These are phyloP conservation scores for Scortum barcoo DNA, from an alignment of 2,113 vertebrate genomes.

Conservation along the genomic window DNA sequence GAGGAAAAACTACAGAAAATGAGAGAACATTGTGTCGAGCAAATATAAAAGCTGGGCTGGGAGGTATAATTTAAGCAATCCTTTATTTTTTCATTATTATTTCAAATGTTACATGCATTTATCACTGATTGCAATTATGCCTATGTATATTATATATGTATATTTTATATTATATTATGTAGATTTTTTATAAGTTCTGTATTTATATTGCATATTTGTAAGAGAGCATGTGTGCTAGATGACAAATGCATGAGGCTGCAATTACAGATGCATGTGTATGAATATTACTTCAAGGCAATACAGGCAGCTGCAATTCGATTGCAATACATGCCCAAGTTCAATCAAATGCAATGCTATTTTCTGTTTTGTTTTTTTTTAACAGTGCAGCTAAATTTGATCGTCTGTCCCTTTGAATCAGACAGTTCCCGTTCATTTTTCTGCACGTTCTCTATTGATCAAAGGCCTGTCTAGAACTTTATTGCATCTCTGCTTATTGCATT, in stretches of 20 bases:
- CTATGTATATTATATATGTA: slow-evolving; percentile 16
- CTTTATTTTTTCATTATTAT: neutral
- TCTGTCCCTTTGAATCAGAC: slow-evolving; percentile 45
- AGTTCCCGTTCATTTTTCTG: slow-evolving; percentile 47
- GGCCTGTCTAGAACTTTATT: slow-evolving; percentile 47
- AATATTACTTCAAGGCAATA: slow-evolving; percentile 34
- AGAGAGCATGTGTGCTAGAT: slow-evolving; percentile 18
- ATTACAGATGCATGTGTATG: slow-evolving; percentile 41
- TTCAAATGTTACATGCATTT: neutral
- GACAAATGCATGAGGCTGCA: slow-evolving; percentile 29
- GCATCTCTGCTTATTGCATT: slow-evolving; percentile 71
- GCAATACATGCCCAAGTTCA: slow-evolving; percentile 22
- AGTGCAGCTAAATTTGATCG: slow-evolving; percentile 34
- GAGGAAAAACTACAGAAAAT: neutral
- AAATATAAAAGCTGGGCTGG: neutral
- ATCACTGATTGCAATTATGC: neutral
- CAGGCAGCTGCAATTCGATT: slow-evolving; percentile 30
- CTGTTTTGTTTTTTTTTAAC: slow-evolving; percentile 12
- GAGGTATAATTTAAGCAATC: neutral
- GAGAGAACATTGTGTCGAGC: neutral
- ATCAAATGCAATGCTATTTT: slow-evolving; percentile 2
- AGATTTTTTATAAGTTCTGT: neutral
- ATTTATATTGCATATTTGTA: neutral
- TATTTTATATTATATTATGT: neutral
- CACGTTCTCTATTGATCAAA: slow-evolving; percentile 64